Percentiles rank a stretch among this genome's conserved stretches.
Conservation (phyloP, 2,113 vertebrate genomes). For the Cochlearius cochlearius region DNA sequence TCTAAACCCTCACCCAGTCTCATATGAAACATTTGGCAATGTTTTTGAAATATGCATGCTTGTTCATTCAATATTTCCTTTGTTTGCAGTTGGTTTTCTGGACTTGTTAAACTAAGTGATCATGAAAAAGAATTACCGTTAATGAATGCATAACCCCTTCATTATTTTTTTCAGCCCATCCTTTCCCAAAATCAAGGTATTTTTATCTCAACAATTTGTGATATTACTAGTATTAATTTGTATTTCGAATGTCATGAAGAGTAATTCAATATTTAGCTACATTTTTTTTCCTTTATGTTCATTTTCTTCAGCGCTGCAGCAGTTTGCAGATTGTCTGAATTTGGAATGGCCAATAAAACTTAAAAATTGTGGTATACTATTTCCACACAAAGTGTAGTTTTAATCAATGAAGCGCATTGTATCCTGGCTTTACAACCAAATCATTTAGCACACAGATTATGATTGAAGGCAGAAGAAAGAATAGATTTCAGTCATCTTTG, state of each 20-base stretch:
- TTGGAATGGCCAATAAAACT: not conserved
- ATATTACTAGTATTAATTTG: not conserved
- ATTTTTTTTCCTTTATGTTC: not conserved
- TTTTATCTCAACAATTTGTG: not conserved
- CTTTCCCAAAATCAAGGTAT: not conserved
- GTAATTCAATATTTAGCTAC: not conserved
- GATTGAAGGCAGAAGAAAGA: not conserved
- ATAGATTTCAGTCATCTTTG: not conserved
- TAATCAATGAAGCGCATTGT: not conserved
- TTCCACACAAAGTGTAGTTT: not conserved
- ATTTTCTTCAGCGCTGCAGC: not conserved
- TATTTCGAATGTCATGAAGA: not conserved
- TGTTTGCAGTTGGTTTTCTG: not conserved
- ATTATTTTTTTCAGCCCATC: not conserved
- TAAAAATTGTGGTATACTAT: not conserved
- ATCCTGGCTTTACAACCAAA: not conserved
- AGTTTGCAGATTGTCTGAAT: not conserved
- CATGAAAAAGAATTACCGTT: not conserved
- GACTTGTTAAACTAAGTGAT: not conserved
- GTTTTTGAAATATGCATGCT: not conserved
- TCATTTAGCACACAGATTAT: not conserved
- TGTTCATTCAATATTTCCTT: not conserved
- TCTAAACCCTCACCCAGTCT: not conserved
- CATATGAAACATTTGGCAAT: not conserved
- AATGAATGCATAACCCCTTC: not conserved